A percentile compares a stretch with the other conserved stretches of the same genome.
These are phyloP conservation scores for Cyclina sinensis DNA, from an alignment of 1,140 invertebrate genomes.

Conservation along the genomic window DNA sequence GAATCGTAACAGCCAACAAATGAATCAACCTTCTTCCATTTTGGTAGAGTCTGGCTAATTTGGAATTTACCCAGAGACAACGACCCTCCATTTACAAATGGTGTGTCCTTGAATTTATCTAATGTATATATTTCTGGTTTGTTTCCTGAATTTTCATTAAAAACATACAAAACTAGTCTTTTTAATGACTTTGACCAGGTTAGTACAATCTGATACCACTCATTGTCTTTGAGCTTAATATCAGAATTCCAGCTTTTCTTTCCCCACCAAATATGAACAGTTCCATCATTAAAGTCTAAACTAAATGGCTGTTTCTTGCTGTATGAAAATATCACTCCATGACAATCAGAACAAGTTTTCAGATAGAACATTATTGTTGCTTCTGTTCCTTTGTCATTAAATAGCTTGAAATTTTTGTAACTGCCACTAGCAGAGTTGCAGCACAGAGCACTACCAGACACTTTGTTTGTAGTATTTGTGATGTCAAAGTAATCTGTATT, in stretches of 20 bases:
- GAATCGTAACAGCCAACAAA: conserved; percentile 64
- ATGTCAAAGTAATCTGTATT: conserved; percentile 40
- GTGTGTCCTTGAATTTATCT: conserved; percentile 17
- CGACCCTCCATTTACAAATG: conserved; percentile 20
- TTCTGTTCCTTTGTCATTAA: conserved; percentile 4
- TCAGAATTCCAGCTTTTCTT: conserved; percentile 7
- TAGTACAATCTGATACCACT: conserved; percentile 49
- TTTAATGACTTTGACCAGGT: conserved; percentile 39
- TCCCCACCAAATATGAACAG: conserved; percentile 27
- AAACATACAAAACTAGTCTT: conserved; percentile 11
- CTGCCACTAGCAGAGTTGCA: conserved; percentile 41
- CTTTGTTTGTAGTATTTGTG: conserved; percentile 18
- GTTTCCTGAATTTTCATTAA: conserved; percentile 31
- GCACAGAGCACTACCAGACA: conserved; percentile 36
- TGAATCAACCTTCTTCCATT: conserved; percentile 56
- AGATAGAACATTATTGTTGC: conserved; percentile 59
- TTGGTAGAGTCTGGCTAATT: conserved; percentile 36
- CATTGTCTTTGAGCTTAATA: conserved; percentile 59
- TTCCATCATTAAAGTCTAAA: conserved; percentile 49
- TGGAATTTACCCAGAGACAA: conserved; percentile 64
- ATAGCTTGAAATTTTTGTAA: conserved; percentile 44
- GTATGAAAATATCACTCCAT: conserved; percentile 63
- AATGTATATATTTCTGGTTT: conserved; percentile 22
- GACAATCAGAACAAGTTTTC: conserved; percentile 52
- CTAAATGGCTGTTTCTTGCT: conserved; percentile 17